Base-by-base conservation (phyloP, 2,113 vertebrate species). In the Mesocricetus auratus region DNA sequence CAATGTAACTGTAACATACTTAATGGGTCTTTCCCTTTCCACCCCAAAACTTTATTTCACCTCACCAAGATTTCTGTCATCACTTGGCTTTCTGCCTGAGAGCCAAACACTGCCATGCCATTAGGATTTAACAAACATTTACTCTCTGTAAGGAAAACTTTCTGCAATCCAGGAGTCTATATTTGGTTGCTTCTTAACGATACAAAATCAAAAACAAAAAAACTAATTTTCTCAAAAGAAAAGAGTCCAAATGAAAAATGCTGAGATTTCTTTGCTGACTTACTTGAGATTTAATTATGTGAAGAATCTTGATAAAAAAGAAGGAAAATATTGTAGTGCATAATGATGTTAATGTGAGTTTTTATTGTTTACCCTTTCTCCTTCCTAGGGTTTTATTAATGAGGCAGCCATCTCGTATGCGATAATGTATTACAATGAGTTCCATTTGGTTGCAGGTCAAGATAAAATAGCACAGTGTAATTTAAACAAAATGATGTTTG, bases 401-500 rank as follows among this genome's bases (percentile, higher is more conserved):
- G 98, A 98, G 95, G 94, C 90, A 98, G 97, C 94, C 96, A 96
- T 94, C 98, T 97, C 92, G 89, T 90, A 96, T 96, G 95, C 95
- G 93, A 86, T 91, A 97, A 95, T 93, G 94, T 96, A 97, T 97
- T 98, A 98, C 97, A 96, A 97, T 98, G 96, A 94, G 97, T 97
- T 98, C 94, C 94, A 83, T 94, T 98, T 96, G 97, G 94, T 97
- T 95, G 82, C 92, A 75, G 96, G 92, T 96, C 96, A 96, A 96
- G 91, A 97, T 88, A 97, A 97, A 97, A 90, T 47, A 93, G 89
- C 91, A 81, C 94, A 77, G 91, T 96, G 97, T 92, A 95, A 97
- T 66, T 97, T 94, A 97, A 98, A 97, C 66, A 31, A 95, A 97
- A 98, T 86, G 47, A 95, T 85, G 94, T 95, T 97, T 97, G 89